Evolutionary conservation across 2,113 vertebrate species (phyloP).

Genomic region (human): GRCh38 chrY:5348501-5349000

Average conservation of each 20-base stretch:
- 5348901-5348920: too few species aligned
- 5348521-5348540: background rate
- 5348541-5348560: background rate
- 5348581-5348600: background rate
- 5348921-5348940: too few species aligned
- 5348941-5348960: too few species aligned
- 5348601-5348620: background rate
- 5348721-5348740: background rate
- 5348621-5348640: background rate
- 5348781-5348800: background rate
- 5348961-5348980: too few species aligned
- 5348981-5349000: too few species aligned
- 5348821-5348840: background rate
- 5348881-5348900: too few species aligned
- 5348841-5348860: background rate
- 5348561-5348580: background rate
- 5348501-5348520: background rate
- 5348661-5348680: background rate
- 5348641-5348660: background rate
- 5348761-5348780: background rate
- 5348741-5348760: background rate
- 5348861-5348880: too few species aligned
- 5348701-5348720: background rate
- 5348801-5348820: background rate
- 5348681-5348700: background rate